Base-by-base conservation (phyloP, 1,140 invertebrate genomes). In the Drosophila yakuba region DNA sequence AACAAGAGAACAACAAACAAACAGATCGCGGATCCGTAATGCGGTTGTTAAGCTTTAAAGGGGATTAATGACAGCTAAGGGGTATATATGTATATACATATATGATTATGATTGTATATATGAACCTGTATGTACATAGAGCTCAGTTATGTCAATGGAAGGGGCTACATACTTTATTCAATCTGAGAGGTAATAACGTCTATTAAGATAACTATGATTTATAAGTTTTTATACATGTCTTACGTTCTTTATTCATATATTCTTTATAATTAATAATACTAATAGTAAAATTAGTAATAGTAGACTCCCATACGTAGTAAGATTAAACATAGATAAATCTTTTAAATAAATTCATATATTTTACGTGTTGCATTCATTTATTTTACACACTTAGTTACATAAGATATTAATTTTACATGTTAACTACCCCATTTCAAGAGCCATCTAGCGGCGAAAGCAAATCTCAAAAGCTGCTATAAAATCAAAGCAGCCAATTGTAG, bases 401-500 rank as follows among this genome's bases (percentile, higher is more conserved):
- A 57, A 12, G 1, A 32, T 12, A 14, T 32, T 43, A 57, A 17
- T 10, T 36, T 1, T 23, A 32, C 1, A 43, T 20, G 54, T 38
- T 56, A 48, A 23, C 20, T 25, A 41, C 23, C n/a, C 12, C n/a
- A 35, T 35, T 35, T 35, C 0, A 2, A 11, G 3, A 8, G 28
- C 50, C 50, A 12, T 12, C 32, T 12, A 52, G 5, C 15, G 50
- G 15, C 32, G 0, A 32, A 41, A 35, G 48, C 35, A 45, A 1
- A 20, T 14, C 14, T 60, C 2, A 0, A 52, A 78, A 76, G 76
- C 67, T 76, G 74, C 74, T 39, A 76, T 78, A 78, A 78, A 56
- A n/a, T 11, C 10, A 10, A 8, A 63, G 17, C 35, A 20, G 25
- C 25, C 14, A 32, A 8, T 14, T 11, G 8, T 32, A 4, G n/a